These are phyloP conservation scores for Orchesella cincta DNA, from an alignment of 1,140 invertebrate species.

Conservation along the genomic window DNA sequence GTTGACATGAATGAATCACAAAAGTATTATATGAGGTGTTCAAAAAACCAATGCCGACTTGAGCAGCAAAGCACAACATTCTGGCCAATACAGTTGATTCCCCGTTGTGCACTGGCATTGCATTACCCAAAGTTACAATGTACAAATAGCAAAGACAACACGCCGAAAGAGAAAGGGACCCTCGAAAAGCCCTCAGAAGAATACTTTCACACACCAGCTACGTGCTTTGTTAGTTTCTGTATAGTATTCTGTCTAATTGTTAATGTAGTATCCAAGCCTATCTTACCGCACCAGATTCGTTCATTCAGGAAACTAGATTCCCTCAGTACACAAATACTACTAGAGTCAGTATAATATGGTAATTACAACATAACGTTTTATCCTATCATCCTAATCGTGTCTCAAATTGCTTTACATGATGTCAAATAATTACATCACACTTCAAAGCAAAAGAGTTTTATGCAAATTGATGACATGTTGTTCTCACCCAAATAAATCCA, in stretches of 20 bases:
- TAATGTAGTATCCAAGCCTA: background rate
- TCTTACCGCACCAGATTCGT: background rate
- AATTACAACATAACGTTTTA: too few species aligned
- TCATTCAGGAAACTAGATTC: background rate
- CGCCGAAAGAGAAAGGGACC: background rate
- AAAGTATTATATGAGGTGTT: too few species aligned
- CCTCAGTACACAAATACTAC: background rate
- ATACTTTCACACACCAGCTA: background rate
- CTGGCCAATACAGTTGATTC: too few species aligned
- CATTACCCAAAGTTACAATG: too few species aligned
- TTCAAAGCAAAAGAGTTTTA: slow-evolving; percentile 16
- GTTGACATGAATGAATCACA: too few species aligned
- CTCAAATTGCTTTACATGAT: too few species aligned
- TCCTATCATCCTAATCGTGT: too few species aligned
- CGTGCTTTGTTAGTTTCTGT: background rate
- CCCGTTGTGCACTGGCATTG: too few species aligned
- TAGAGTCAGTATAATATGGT: too few species aligned
- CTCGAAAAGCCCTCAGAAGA: background rate
- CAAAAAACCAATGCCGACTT: background rate
- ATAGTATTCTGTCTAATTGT: background rate
- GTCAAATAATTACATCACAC: too few species aligned
- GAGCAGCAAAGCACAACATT: too few species aligned
- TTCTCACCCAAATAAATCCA: slow-evolving; percentile 19
- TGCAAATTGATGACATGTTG: slow-evolving; percentile 45
- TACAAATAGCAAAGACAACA: background rate